A percentile compares a stretch with the other conserved stretches of the same genome.
Conservation (phyloP, 2,113 vertebrate genomes). For the Romanogobio albipinnatus region DNA sequence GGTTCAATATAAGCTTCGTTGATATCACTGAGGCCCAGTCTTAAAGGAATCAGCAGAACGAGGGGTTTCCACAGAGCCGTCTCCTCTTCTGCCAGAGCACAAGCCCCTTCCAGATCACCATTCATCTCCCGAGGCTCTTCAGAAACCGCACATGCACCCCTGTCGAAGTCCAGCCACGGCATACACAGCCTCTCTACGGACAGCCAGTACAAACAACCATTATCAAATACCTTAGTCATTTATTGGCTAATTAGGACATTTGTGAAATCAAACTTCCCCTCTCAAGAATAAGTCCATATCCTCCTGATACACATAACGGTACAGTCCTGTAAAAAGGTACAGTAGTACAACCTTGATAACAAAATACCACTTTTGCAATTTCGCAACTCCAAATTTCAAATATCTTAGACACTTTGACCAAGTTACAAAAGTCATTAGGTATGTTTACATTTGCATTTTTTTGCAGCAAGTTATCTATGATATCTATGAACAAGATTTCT, state of each 20-base stretch:
- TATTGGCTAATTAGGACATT: too few species aligned
- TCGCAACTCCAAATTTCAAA: background rate
- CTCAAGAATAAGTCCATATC: too few species aligned
- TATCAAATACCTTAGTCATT: background rate
- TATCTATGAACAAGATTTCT: too few species aligned
- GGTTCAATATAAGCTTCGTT: conserved; percentile 97
- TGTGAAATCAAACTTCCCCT: too few species aligned
- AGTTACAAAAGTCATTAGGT: background rate
- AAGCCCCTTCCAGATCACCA: conserved; percentile 81
- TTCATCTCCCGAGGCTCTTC: conserved; percentile 67
- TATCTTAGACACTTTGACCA: background rate
- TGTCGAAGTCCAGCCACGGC: conserved; percentile 71
- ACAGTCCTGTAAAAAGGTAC: too few species aligned
- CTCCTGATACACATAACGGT: too few species aligned
- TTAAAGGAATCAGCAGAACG: conserved; percentile 94
- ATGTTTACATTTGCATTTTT: background rate
- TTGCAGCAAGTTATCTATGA: too few species aligned
- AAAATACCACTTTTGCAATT: background rate
- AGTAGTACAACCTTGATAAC: too few species aligned
- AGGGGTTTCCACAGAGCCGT: conserved; percentile 85
- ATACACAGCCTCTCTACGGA: conserved; percentile 87
- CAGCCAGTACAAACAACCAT: conserved; percentile 3
- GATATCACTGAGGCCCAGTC: conserved; percentile 94
- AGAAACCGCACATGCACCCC: conserved; percentile 68
- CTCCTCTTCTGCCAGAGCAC: conserved; percentile 72